Evolutionary conservation across 1,140 invertebrate genomes (phyloP), one percentile per base, ranked within the genome.

Genomic region (Aphelinus certus): DNA sequence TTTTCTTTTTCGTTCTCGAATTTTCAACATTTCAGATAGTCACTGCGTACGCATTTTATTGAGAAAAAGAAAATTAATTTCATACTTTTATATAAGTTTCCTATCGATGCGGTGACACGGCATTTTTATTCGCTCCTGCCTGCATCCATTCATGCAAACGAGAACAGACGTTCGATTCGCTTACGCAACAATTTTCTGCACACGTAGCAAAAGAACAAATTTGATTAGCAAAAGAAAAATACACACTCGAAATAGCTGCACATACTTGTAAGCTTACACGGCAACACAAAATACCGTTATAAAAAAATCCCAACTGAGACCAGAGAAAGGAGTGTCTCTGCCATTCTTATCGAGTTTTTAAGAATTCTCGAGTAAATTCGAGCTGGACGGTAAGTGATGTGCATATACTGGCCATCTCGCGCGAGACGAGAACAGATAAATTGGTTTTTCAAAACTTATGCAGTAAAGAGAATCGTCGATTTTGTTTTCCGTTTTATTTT

Each of bases 321-420:
- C 62, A 62, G 55, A 64, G 55, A 55, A 46, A 51, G 53, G 47
- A 62, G 63, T 71, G 3, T 63, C 42, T 49, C 49, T 71, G 62
- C 47, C 63, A 7, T 71, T 63, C 57, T 57, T n/a, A 65, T 64
- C n/a, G 56, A 48, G 61, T 65, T 61, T 65, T 56, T 10, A 26
- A 74, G 65, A 68, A 48, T 49, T n/a, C 58, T 7, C 55, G 61
- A 65, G 65, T 49, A 51, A 45, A 7, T 43, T 56, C 64, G 55
- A 68, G 72, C 26, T 58, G 56, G 51, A 74, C 49, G 72, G 72
- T 74, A 74, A 74, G 72, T 74, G 58, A 26, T 26, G 26, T 26
- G 26, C 26, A 26, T 26, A 26, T 26, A 26, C 26, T 26, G 26
- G 26, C 26, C 26, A 26, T 26, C 26, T 26, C 26, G 26, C 26